Evolutionary conservation across 1,140 invertebrate species (phyloP).

Genomic region (Neodiprion fabricii): DNA sequence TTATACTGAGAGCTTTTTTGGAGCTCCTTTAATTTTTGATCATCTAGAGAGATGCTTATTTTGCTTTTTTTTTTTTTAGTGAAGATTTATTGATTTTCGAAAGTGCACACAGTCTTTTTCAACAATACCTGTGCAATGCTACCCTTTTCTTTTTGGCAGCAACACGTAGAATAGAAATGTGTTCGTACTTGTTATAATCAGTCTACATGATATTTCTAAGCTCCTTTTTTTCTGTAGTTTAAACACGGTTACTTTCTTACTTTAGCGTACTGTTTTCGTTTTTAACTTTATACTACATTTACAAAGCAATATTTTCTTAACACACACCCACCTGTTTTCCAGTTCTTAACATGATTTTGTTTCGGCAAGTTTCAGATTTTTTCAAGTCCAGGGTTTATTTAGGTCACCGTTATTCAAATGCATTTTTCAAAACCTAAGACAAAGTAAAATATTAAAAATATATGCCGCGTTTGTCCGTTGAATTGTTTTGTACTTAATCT

Average conservation of each 20-base stretch:
- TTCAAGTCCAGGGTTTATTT: not conserved
- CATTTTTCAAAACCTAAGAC: not conserved
- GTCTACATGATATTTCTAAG: slow-evolving; percentile 50
- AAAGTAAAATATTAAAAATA: not conserved
- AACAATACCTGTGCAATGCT: slow-evolving; percentile 37
- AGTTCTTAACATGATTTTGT: not conserved
- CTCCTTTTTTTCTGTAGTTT: slow-evolving; percentile 48
- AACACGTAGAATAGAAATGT: slow-evolving; percentile 51
- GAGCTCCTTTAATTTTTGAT: slow-evolving; percentile 31
- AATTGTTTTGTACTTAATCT: not conserved
- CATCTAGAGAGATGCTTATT: slow-evolving; percentile 28
- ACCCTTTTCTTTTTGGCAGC: slow-evolving; percentile 44
- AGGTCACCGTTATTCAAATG: not conserved
- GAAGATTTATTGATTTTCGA: not conserved
- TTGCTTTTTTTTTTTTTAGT: slow-evolving; percentile 18
- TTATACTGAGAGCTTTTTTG: slow-evolving; percentile 4
- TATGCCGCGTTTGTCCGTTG: not conserved
- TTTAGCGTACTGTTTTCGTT: slow-evolving; percentile 53
- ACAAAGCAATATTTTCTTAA: slow-evolving; percentile 29
- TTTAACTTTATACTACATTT: slow-evolving; percentile 53
- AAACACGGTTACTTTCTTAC: slow-evolving; percentile 49
- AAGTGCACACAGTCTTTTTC: not conserved
- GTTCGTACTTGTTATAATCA: slow-evolving; percentile 59
- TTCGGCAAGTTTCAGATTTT: not conserved
- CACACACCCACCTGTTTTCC: not conserved